Conservation (phyloP, 2,888 invertebrate genomes). For the Drosophila affinis region DNA sequence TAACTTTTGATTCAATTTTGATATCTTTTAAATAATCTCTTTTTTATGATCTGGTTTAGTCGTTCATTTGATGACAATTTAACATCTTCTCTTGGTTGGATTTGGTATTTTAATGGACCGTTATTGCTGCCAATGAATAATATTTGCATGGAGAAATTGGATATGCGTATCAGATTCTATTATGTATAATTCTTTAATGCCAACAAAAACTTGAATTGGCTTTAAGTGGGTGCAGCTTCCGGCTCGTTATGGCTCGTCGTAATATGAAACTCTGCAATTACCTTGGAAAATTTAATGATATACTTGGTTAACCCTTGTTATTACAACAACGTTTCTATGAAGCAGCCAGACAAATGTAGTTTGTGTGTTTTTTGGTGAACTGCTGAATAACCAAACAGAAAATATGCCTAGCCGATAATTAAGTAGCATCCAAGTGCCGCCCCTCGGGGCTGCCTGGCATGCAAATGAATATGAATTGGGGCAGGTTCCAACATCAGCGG, state of each 20-base stretch:
- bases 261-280: conserved; percentile 26
- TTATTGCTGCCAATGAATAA: conserved; percentile 13
- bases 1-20: neutral
- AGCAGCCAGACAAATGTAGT: conserved; percentile 14
- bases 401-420: conserved; percentile 48
- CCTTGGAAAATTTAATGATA: conserved; percentile 36
- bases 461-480: conserved; percentile 45
- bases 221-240: conserved; percentile 31
- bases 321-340: conserved; percentile 39
- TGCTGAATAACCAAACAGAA: conserved; percentile 38
- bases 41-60: neutral
- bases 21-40: conserved; percentile 20
- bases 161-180: conserved; percentile 23
- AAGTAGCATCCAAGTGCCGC: conserved; percentile 35
- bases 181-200: conserved; percentile 2
- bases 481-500: conserved; percentile 16
- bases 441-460: conserved; percentile 38
- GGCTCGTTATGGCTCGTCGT: conserved; percentile 33
- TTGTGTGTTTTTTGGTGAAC: conserved; percentile 28
- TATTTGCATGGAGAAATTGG: conserved; percentile 19
- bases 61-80: conserved; percentile 14
- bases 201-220: neutral
- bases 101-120: conserved; percentile 12
- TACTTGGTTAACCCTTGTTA: conserved; percentile 38
- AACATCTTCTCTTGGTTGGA: conserved; percentile 10